Evolutionary conservation across 1,140 invertebrate species (phyloP).

Genomic region (Melanaphis sacchari): DNA sequence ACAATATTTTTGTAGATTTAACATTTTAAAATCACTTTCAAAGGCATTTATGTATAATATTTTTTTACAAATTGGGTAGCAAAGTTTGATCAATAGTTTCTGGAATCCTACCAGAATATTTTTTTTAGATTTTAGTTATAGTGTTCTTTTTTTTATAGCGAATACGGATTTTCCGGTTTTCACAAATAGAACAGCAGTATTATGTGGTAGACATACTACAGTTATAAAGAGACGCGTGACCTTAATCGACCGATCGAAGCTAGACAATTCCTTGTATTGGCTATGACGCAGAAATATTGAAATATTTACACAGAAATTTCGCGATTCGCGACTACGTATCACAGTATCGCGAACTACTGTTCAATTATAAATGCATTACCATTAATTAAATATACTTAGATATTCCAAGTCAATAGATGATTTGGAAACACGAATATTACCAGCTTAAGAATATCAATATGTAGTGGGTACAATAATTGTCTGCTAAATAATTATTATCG

Average conservation of each 20-base stretch:
- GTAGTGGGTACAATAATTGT: too few species aligned
- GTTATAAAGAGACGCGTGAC: neutral
- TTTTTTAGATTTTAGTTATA: neutral
- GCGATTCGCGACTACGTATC: neutral
- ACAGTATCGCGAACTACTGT: neutral
- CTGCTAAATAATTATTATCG: too few species aligned
- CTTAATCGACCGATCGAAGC: neutral
- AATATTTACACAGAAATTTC: neutral
- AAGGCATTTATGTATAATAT: neutral
- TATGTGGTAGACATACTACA: neutral
- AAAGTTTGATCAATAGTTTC: slow-evolving; percentile 1
- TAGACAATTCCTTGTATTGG: neutral
- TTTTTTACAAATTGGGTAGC: neutral
- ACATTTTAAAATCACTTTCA: neutral
- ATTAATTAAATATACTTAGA: too few species aligned
- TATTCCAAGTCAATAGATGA: too few species aligned
- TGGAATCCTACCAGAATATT: neutral
- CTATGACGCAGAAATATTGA: neutral
- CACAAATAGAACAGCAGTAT: neutral
- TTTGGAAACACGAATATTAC: too few species aligned
- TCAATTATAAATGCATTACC: neutral
- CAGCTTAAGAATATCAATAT: too few species aligned
- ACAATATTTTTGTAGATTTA: neutral
- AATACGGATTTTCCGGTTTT: neutral
- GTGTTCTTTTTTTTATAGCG: neutral